These are phyloP conservation scores for Muscicapa striata DNA, from an alignment of 2,797 vertebrate genomes.

Conservation along the genomic window DNA sequence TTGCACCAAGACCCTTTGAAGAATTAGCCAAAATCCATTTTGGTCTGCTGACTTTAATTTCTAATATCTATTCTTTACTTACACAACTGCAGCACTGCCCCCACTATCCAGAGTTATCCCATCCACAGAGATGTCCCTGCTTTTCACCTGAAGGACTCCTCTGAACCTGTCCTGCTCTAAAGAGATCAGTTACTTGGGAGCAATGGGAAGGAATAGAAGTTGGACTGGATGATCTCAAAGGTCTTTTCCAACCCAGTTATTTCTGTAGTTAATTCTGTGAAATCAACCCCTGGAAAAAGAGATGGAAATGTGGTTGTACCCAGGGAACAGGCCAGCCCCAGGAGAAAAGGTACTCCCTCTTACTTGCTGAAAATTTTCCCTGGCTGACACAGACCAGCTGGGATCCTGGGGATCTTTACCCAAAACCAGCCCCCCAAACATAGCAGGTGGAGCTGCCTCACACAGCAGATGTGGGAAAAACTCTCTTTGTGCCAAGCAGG, in stretches of 20 bases:
- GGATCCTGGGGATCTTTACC: background rate
- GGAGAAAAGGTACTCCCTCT: background rate
- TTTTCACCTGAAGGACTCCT: background rate
- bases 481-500: conserved; percentile 21
- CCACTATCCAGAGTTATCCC: background rate
- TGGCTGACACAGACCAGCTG: conserved; percentile 9
- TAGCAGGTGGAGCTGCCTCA: background rate
- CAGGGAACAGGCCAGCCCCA: background rate
- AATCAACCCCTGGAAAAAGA: background rate
- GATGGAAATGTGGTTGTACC: background rate
- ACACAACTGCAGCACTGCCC: background rate
- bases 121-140: no score
- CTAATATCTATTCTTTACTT: background rate
- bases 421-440: background rate
- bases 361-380: background rate
- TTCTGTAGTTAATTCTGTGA: background rate
- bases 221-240: background rate
- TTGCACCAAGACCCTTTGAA: background rate
- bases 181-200: background rate
- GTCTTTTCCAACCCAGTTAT: background rate
- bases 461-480: background rate
- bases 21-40: background rate
- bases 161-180: background rate
- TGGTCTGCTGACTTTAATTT: background rate
- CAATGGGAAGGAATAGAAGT: background rate